Percentiles rank a stretch among this genome's conserved stretches.
These are phyloP conservation scores for Malacosoma neustria DNA, from an alignment of 2,888 invertebrate species.

Conservation along the genomic window DNA sequence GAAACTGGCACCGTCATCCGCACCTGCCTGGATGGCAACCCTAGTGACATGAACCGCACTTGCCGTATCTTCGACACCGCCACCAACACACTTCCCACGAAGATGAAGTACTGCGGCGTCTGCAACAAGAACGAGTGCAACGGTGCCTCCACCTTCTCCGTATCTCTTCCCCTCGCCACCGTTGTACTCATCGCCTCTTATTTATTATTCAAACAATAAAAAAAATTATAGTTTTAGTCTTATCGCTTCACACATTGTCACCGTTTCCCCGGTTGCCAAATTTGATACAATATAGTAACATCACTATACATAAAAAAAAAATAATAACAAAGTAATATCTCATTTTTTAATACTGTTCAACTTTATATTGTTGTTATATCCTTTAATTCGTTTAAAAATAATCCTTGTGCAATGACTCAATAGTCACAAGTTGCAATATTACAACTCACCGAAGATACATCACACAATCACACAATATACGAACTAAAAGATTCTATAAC, in stretches of 20 bases:
- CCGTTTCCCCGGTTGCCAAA: slow-evolving; percentile 4
- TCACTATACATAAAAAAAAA: too few species aligned
- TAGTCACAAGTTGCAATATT: too few species aligned
- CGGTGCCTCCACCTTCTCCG: slow-evolving; percentile 42
- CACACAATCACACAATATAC: too few species aligned
- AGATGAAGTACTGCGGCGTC: slow-evolving; percentile 46
- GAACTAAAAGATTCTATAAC: too few species aligned
- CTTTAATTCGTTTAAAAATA: too few species aligned
- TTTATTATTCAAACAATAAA: slow-evolving; percentile 52
- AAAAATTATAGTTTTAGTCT: slow-evolving; percentile 8
- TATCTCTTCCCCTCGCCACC: slow-evolving; percentile 47
- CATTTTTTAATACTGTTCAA: too few species aligned
- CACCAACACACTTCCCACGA: slow-evolving; percentile 18
- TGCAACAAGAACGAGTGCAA: slow-evolving; percentile 74
- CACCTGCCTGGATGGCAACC: slow-evolving; percentile 52
- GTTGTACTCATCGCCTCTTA: slow-evolving; percentile 43
- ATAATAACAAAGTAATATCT: too few species aligned
- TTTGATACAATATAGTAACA: not conserved
- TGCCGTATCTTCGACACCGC: slow-evolving; percentile 33
- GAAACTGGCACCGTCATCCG: slow-evolving; percentile 47
- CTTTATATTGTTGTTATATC: too few species aligned
- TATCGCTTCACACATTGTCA: not conserved
- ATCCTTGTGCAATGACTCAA: too few species aligned
- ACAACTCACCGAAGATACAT: too few species aligned
- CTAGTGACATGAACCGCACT: slow-evolving; percentile 38